Percentiles rank a stretch among this genome's conserved stretches.
Conservation (phyloP, 2,797 vertebrate species). For the Myripristis murdjan region DNA sequence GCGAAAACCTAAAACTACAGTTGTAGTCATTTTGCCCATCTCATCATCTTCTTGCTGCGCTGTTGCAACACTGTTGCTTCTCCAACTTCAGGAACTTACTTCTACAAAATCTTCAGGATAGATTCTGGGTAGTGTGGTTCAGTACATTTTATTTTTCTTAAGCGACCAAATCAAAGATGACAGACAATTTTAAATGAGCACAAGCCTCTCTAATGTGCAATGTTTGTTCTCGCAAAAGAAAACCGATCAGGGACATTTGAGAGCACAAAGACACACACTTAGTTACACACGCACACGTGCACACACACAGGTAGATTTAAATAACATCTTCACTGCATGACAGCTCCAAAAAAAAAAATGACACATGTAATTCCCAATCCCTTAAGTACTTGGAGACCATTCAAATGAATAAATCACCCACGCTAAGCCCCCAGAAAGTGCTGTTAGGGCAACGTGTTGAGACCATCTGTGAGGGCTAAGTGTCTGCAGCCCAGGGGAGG, state of each 20-base stretch:
- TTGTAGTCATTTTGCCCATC: no score
- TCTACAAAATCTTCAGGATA: not conserved
- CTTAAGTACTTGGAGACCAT: conserved; percentile 1
- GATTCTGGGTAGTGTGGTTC: not conserved
- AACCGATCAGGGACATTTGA: no score
- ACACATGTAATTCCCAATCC: not conserved
- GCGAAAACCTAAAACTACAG: no score
- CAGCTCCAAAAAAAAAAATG: not conserved
- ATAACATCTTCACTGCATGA: not conserved
- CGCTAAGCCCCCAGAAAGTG: conserved; percentile 55
- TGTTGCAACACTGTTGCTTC: not conserved
- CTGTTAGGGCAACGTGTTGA: conserved; percentile 52
- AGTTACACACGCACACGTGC: not conserved
- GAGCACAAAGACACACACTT: not conserved
- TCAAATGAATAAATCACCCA: conserved; percentile 59
- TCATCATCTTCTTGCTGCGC: no score
- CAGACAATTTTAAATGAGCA: no score
- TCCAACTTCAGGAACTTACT: not conserved
- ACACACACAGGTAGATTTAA: not conserved
- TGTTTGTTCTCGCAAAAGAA: not conserved
- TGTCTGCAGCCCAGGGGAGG: conserved; percentile 41
- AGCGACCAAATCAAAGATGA: not conserved
- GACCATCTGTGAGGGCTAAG: conserved; percentile 63
- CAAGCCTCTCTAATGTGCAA: not conserved
- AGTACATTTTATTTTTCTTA: not conserved